Base-by-base conservation (phyloP, 2,888 invertebrate genomes). In the Abscondita cerata region DNA sequence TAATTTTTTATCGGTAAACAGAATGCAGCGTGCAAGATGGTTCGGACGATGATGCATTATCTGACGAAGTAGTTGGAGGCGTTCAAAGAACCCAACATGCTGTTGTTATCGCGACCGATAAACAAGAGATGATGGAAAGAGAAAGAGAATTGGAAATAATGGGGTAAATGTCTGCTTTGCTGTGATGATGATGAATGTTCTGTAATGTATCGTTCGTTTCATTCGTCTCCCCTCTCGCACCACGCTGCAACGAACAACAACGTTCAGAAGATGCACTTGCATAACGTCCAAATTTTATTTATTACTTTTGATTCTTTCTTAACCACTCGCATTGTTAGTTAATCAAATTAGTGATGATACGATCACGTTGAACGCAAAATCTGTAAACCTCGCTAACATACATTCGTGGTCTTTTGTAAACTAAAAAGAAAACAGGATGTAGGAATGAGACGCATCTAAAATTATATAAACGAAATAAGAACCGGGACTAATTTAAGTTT, bases 161-260 rank as follows among this genome's bases (percentile, higher is more conserved):
- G 64, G 62, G 62, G 60, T 40, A 66, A 64, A 67, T 73, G 75
- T 74, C 75, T 73, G 71, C 71, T 69, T 67, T 68, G 71, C 73
- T 71, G 73, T 74, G 76, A 76, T 74, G 76, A 76, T 75, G 76
- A 76, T 76, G 75, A 75, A 76, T 76, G 75, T 75, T 73, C 70
- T 70, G 25, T 25, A 25, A 25, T 25, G 25, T 73, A 73, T 73
- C 75, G 70, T 69, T 68, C 69, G 67, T 69, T 69, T 68, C 68
- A 60, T 62, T 62, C 62, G 66, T 64, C 61, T 56, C 64, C 61
- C 67, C 61, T 62, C 61, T 65, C 52, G 52, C 6, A 25, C 25
- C 6, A 25, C 25, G 64, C 54, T 61, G 50, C 58, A 33, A 36
- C 60, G 44, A 54, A 40, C 41, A 41, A 20, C 25, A 40, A 41